phyloP scores from a whole-genome alignment of 2,888 invertebrate species.

The Polydrusus tereticollis region DNA sequence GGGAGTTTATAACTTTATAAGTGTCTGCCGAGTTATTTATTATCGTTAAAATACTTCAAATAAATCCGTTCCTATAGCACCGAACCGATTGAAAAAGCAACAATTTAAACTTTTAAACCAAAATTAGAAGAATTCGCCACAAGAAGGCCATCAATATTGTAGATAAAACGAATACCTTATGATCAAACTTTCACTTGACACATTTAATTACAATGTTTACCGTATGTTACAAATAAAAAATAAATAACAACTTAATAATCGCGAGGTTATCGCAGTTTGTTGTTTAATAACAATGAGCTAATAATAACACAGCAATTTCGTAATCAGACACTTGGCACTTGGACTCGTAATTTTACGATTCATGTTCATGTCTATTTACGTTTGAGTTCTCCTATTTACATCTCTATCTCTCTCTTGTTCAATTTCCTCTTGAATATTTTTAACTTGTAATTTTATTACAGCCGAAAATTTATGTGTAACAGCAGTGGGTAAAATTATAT shows the following conservation, averaged over 20 bases:
- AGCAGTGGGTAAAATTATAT: background rate
- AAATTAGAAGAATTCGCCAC: background rate
- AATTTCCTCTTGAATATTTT: background rate
- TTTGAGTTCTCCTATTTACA: too few species aligned
- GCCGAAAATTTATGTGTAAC: background rate
- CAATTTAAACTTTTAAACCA: too few species aligned
- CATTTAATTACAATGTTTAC: slow-evolving; percentile 13
- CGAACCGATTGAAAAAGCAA: too few species aligned
- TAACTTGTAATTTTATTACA: background rate
- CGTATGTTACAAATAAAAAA: slow-evolving; percentile 18
- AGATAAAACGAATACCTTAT: background rate
- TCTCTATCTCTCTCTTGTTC: background rate
- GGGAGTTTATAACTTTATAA: too few species aligned
- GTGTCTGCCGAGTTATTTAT: too few species aligned
- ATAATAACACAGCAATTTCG: slow-evolving; percentile 10
- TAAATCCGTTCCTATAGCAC: too few species aligned
- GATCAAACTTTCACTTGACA: slow-evolving; percentile 6
- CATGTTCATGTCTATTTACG: background rate
- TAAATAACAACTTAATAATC: slow-evolving; percentile 10
- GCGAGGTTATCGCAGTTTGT: slow-evolving; percentile 15
- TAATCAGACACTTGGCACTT: slow-evolving; percentile 18
- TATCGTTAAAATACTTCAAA: too few species aligned
- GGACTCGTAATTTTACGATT: slow-evolving; percentile 12
- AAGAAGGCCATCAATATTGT: background rate
- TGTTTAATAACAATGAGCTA: slow-evolving; percentile 20